phyloP scores from a whole-genome alignment of 2,888 invertebrate genomes.

The Morpho deidamia region DNA sequence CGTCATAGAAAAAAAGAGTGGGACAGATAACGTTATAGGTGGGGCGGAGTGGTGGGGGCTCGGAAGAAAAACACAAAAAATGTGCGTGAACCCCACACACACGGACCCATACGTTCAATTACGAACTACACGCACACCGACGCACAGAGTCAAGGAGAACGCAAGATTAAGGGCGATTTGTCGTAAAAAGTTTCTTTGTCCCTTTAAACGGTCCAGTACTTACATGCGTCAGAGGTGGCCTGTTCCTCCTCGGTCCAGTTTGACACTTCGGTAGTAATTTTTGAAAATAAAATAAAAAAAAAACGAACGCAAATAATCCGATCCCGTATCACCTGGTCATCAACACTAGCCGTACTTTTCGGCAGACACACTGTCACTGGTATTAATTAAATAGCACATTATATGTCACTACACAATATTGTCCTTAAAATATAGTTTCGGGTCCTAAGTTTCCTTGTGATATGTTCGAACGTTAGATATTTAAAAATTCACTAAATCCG shows the following conservation, averaged over 20 bases:
- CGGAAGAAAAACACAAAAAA: slow-evolving; percentile 70
- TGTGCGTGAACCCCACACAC: slow-evolving; percentile 69
- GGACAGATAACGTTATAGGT: slow-evolving; percentile 69
- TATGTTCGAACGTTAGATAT: slow-evolving; percentile 56
- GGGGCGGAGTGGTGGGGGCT: slow-evolving; percentile 57
- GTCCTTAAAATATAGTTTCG: slow-evolving; percentile 61
- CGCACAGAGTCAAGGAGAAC: slow-evolving; percentile 48
- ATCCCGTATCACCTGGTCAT: slow-evolving; percentile 61
- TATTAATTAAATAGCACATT: slow-evolving; percentile 61
- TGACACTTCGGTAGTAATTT: slow-evolving; percentile 77
- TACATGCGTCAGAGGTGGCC: slow-evolving; percentile 76
- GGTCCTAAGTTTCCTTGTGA: slow-evolving; percentile 75
- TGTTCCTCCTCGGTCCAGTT: slow-evolving; percentile 75
- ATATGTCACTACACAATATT: slow-evolving; percentile 62
- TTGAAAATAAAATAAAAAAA: slow-evolving; percentile 38
- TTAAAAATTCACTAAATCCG: slow-evolving; percentile 42
- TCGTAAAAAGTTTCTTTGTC: slow-evolving; percentile 36
- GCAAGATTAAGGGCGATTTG: slow-evolving; percentile 53
- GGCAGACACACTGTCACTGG: slow-evolving; percentile 59
- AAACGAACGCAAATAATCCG: slow-evolving; percentile 61
- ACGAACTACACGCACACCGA: slow-evolving; percentile 46
- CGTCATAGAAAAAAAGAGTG: slow-evolving; percentile 73
- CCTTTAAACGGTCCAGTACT: slow-evolving; percentile 38
- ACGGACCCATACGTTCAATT: slow-evolving; percentile 33
- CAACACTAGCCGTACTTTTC: slow-evolving; percentile 57